Conservation (phyloP, 2,888 invertebrate species). For the Malachius bipustulatus region DNA sequence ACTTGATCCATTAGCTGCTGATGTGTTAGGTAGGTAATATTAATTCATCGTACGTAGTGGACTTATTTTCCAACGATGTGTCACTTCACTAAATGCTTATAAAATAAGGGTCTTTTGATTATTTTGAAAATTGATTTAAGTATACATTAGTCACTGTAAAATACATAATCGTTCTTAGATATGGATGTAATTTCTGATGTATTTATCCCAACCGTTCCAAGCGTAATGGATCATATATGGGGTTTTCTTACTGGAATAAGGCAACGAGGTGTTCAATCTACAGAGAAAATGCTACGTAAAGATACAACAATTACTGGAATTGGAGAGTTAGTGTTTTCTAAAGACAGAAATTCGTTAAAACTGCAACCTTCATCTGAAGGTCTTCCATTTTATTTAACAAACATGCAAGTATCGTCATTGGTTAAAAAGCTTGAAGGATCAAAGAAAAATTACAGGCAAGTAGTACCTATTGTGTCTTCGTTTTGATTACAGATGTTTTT, state of each 20-base stretch:
- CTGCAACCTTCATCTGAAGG: constrained; percentile 63
- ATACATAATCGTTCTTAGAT: constrained; percentile 42
- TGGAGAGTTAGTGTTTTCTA: constrained; percentile 60
- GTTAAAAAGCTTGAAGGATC: constrained; percentile 61
- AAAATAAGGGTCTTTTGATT: too few species aligned
- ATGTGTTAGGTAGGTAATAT: constrained; percentile 52
- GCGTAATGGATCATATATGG: constrained; percentile 69
- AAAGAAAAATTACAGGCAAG: constrained; percentile 54
- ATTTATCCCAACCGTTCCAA: constrained; percentile 65
- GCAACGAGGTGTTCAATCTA: constrained; percentile 73
- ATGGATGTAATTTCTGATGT: constrained; percentile 74
- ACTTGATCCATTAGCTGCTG: constrained; percentile 61
- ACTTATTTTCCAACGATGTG: too few species aligned
- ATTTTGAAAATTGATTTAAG: too few species aligned
- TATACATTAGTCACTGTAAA: too few species aligned
- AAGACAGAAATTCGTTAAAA: constrained; percentile 47
- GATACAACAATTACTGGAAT: constrained; percentile 69
- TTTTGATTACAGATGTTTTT: constrained; percentile 4
- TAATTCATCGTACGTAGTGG: too few species aligned
- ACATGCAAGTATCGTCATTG: constrained; percentile 62
- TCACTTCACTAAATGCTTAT: too few species aligned
- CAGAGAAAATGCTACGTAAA: constrained; percentile 74
- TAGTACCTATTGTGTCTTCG: constrained; percentile 6
- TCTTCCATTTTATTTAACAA: constrained; percentile 65
- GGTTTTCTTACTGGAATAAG: constrained; percentile 76